A percentile compares a stretch with the other conserved stretches of the same genome.
Conservation (phyloP, 2,888 invertebrate genomes). For the Cataglyphis livida region DNA sequence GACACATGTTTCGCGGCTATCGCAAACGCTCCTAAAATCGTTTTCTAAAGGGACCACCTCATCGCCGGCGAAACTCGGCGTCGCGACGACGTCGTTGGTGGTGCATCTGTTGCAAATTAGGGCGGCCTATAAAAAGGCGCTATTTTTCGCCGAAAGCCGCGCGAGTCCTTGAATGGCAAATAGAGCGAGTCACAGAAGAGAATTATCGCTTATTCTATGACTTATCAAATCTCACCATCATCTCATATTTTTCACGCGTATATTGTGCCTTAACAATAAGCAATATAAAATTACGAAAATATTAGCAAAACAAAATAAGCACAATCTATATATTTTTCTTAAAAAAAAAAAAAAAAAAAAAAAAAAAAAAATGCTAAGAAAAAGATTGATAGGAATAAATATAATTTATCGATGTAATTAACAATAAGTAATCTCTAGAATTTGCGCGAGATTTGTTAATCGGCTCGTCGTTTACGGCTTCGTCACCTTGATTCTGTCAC, state of each 20-base stretch:
- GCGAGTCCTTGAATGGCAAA: slow-evolving; percentile 42
- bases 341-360: background rate
- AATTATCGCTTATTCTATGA: background rate
- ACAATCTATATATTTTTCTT: background rate
- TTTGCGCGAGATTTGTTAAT: slow-evolving; percentile 3
- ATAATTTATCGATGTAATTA: background rate
- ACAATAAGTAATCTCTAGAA: background rate
- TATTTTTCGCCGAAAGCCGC: slow-evolving; percentile 52
- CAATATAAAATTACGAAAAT: background rate
- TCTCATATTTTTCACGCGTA: background rate
- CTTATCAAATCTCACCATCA: background rate
- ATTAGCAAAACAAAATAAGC: background rate
- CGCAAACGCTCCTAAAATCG: slow-evolving; percentile 41
- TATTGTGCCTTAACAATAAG: background rate
- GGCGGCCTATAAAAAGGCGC: slow-evolving; percentile 63
- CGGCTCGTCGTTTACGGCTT: background rate
- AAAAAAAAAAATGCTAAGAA: background rate
- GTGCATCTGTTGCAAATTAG: slow-evolving; percentile 72
- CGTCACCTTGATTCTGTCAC: background rate
- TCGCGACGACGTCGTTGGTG: slow-evolving; percentile 59
- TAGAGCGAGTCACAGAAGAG: slow-evolving; percentile 13
- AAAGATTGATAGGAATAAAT: background rate
- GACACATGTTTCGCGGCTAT: slow-evolving; percentile 49
- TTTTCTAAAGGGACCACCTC: slow-evolving; percentile 41
- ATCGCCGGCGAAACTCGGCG: slow-evolving; percentile 35